Percentiles rank a stretch among this genome's conserved stretches.
phyloP scores from a whole-genome alignment of 2,113 vertebrate species.

The Bos taurus region ARS-UCD2.0 NC_037335.1:71027501-71028000 shows the following conservation, averaged over 20 bases:
- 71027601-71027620: neutral
- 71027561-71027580: neutral
- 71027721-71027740: neutral
- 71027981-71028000: neutral
- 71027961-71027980: neutral
- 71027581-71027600: neutral
- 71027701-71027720: neutral
- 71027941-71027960: neutral
- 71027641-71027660: neutral
- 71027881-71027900: neutral
- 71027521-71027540: neutral
- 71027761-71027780: neutral
- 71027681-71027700: neutral
- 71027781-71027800: neutral
- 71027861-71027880: neutral
- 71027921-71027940: neutral
- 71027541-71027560: neutral
- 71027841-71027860: neutral
- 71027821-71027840: neutral
- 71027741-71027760: neutral
- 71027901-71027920: neutral
- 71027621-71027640: neutral
- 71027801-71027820: neutral
- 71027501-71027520: neutral
- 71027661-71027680: neutral